These are phyloP conservation scores for Hydrocynus forskahlii DNA, from an alignment of 2,797 vertebrate species.

Conservation along the genomic window DNA sequence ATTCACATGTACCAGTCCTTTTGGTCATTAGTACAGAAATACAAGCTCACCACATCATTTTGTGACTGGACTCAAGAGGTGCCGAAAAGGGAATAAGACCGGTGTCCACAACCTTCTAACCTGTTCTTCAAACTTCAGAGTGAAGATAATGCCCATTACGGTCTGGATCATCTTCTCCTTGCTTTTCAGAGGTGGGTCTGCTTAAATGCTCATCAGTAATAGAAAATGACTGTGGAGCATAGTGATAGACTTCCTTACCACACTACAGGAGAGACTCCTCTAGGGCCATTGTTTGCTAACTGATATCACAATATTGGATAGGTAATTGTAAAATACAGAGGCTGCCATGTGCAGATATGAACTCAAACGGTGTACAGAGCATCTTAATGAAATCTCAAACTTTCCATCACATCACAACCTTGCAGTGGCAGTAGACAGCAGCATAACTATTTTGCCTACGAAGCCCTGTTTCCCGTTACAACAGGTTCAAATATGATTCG, in stretches of 20 bases:
- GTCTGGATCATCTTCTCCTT: slow-evolving; percentile 70
- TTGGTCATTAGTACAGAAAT: not conserved
- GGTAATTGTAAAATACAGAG: not conserved
- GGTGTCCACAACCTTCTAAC: slow-evolving; percentile 39
- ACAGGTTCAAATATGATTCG: no score
- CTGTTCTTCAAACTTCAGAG: slow-evolving; percentile 49
- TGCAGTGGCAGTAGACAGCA: not conserved
- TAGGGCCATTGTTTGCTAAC: not conserved
- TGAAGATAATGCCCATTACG: slow-evolving; percentile 61
- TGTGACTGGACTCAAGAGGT: slow-evolving; percentile 5
- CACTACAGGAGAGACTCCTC: not conserved
- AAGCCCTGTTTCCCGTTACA: not conserved
- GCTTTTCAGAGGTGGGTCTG: slow-evolving; percentile 75
- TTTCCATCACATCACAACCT: no score
- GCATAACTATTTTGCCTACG: not conserved
- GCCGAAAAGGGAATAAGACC: not conserved
- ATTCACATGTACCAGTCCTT: slow-evolving; percentile 14
- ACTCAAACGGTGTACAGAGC: no score
- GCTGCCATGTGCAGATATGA: no score
- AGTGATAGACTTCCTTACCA: not conserved
- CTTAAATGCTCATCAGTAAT: not conserved
- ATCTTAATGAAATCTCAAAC: no score
- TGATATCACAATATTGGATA: no score
- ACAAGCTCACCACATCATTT: not conserved
- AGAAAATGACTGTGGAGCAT: not conserved